phyloP scores from a whole-genome alignment of 2,797 vertebrate genomes.

The Orientallactaga sibirica region DNA sequence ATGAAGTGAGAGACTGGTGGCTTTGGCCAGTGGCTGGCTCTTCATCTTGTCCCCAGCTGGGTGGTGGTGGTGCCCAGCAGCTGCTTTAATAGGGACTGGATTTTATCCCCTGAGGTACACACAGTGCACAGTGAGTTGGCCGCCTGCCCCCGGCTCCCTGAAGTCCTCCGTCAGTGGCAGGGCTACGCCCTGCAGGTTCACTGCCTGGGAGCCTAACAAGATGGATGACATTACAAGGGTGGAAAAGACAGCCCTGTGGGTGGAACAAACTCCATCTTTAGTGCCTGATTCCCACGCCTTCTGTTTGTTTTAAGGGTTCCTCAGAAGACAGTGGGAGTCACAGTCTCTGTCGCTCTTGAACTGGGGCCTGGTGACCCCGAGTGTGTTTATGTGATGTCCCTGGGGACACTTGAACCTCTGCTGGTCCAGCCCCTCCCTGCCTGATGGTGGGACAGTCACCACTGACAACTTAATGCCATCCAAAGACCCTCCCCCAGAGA shows the following conservation, averaged over 20 bases:
- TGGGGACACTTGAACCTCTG: neutral
- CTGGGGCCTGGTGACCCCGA: neutral
- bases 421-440: neutral
- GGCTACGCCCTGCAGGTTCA: too few relatives aligned
- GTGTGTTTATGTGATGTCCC: neutral
- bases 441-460: neutral
- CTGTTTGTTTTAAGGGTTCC: conserved; percentile 19
- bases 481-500: neutral
- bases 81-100: neutral
- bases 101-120: neutral
- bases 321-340: neutral
- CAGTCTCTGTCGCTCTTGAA: neutral
- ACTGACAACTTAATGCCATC: neutral
- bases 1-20: neutral
- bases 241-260: neutral
- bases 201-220: neutral
- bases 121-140: neutral
- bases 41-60: neutral
- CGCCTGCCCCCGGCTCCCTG: neutral
- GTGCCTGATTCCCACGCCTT: neutral
- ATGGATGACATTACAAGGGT: fast-evolving
- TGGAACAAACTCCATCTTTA: neutral
- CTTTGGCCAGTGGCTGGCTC: too few relatives aligned
- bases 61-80: neutral
- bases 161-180: fast-evolving